Conservation (phyloP, 1,140 invertebrate species). For the Mercenaria mercenaria region DNA sequence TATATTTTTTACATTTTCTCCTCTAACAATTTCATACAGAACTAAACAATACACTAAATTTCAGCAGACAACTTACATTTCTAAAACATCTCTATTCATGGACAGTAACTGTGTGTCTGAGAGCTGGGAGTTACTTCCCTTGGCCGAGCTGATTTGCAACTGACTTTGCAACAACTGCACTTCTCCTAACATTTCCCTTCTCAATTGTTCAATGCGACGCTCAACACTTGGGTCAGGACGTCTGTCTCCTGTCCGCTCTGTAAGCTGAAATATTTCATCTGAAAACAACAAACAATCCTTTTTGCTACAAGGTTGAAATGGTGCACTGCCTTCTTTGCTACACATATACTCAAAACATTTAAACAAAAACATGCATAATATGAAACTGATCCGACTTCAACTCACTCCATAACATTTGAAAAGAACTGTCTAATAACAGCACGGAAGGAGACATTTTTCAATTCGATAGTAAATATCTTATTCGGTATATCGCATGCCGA, state of each 20-base stretch:
- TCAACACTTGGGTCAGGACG: conserved; percentile 51
- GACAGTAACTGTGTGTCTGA: conserved; percentile 64
- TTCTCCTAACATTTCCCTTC: conserved; percentile 58
- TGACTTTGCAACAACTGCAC: conserved; percentile 62
- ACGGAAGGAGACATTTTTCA: too few relatives aligned
- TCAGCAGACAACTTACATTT: conserved; percentile 69
- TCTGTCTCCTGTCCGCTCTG: conserved; percentile 43
- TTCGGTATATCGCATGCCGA: too few relatives aligned
- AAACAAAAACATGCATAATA: too few relatives aligned
- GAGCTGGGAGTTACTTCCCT: conserved; percentile 52
- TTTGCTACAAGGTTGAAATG: background rate
- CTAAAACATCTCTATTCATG: conserved; percentile 63
- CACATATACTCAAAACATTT: too few relatives aligned
- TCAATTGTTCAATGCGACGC: conserved; percentile 50
- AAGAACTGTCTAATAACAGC: too few relatives aligned
- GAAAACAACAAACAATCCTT: background rate
- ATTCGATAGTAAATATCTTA: too few relatives aligned
- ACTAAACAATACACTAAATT: too few relatives aligned
- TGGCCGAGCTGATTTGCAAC: conserved; percentile 56
- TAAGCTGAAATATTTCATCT: conserved; percentile 62
- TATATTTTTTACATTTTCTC: too few relatives aligned
- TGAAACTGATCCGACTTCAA: too few relatives aligned
- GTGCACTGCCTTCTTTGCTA: too few relatives aligned
- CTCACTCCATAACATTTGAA: too few relatives aligned
- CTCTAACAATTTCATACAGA: too few relatives aligned